Evolutionary conservation across 2,888 invertebrate genomes (phyloP).

Genomic region (Drosophila ezoana): DNA sequence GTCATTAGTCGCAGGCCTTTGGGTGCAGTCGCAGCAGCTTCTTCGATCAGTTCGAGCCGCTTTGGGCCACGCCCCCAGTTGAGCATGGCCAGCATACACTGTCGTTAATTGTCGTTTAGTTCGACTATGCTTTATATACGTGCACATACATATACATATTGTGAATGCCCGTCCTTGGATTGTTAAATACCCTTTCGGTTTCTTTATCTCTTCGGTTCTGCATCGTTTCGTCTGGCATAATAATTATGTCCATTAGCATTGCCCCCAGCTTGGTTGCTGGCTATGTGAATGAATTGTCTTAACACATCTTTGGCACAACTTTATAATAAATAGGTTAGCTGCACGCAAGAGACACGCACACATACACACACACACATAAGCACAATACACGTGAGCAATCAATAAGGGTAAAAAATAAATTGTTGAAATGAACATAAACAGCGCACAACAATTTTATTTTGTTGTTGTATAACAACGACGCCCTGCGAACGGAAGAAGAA

Average conservation of each 20-base stretch:
- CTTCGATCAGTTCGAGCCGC: slow-evolving; percentile 30
- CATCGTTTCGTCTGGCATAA: slow-evolving; percentile 51
- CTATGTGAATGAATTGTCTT: slow-evolving; percentile 60
- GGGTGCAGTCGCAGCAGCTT: slow-evolving; percentile 31
- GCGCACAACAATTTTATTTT: slow-evolving; percentile 24
- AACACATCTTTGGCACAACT: slow-evolving; percentile 62
- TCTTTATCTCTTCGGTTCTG: slow-evolving; percentile 2
- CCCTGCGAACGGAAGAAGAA: slow-evolving; percentile 26
- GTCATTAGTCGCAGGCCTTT: slow-evolving; percentile 69
- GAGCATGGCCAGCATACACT: slow-evolving; percentile 55
- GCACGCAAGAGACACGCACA: slow-evolving; percentile 50
- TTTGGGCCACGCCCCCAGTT: slow-evolving; percentile 41
- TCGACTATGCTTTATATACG: slow-evolving; percentile 5
- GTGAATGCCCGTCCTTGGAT: not conserved
- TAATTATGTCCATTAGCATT: slow-evolving; percentile 70
- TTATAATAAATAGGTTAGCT: slow-evolving; percentile 58
- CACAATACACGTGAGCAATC: slow-evolving; percentile 33
- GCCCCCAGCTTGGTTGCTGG: slow-evolving; percentile 51
- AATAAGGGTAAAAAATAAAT: slow-evolving; percentile 35
- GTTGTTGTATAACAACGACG: slow-evolving; percentile 5
- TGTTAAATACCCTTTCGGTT: slow-evolving; percentile 6
- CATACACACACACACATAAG: not conserved
- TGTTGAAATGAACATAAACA: slow-evolving; percentile 33
- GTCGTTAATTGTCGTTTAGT: slow-evolving; percentile 74
- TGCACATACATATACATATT: not conserved